Percentiles rank a stretch among this genome's conserved stretches.
These are phyloP conservation scores for Neopelma chrysocephalum DNA, from an alignment of 2,797 vertebrate species.

Conservation along the genomic window DNA sequence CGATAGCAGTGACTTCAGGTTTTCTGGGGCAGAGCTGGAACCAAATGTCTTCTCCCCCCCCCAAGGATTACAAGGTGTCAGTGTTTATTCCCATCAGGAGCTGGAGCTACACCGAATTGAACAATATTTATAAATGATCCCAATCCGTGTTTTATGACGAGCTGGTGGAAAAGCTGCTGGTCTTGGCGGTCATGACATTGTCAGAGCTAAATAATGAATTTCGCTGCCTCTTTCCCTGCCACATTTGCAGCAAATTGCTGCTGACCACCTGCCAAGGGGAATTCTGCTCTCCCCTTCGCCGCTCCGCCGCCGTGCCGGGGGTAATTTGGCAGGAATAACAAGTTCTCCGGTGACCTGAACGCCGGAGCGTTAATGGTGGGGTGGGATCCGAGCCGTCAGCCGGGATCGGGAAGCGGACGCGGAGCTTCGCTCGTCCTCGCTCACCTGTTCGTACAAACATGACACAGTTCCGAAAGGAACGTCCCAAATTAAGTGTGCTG, in stretches of 20 bases:
- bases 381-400: background rate
- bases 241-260: slow-evolving; percentile 18
- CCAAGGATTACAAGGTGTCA: accelerated
- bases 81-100: background rate
- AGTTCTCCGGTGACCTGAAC: background rate
- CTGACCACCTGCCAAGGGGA: slow-evolving; percentile 60
- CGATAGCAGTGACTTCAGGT: accelerated
- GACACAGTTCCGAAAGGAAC: background rate
- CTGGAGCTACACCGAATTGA: accelerated
- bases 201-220: slow-evolving; percentile 34
- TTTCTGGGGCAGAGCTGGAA: background rate
- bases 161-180: background rate
- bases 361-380: background rate
- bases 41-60: background rate
- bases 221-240: background rate
- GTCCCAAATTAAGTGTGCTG: accelerated
- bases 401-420: background rate
- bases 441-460: background rate
- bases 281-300: background rate
- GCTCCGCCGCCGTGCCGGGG: background rate
- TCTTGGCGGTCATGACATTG: slow-evolving; percentile 32
- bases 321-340: background rate
- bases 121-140: background rate
- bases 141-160: accelerated
- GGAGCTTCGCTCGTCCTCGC: background rate